Base-by-base conservation (phyloP, 2,888 invertebrate genomes). In the Strigamia crassipes region DNA sequence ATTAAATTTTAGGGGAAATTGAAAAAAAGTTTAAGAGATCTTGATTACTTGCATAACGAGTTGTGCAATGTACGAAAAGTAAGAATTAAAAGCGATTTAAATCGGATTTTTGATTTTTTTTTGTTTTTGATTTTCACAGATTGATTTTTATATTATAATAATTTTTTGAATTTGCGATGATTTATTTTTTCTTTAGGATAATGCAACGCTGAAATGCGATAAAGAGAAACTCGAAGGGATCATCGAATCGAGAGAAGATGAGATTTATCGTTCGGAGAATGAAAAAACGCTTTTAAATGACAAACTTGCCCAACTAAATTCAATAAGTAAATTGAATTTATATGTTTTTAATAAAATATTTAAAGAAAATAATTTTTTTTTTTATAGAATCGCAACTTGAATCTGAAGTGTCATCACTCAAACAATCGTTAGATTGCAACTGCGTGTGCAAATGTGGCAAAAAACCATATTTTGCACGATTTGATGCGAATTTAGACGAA, bases 261-360 rank as follows among this genome's bases (percentile, higher is more conserved):
- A 81, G 31, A 66, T 81, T 31, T 27, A 38, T 34, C 21, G n/a
- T 15, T 81, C 66, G 61, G 66, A 81, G 31, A 61, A 66, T 21
- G 81, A 81, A 61, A 66, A 2, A 27, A 10, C 9, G 27, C n/a
- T 66, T 81, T 38, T 81, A 15, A 81, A 66, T 1, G 81, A 81
- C 13, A 31, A 66, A 21, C 31, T 81, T 12, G 31, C 6, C 42
- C 38, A 81, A 66, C 23, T 81, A 10, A 73, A 27, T 4, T 73
- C 73, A 3, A 73, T n/a, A 13, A 23, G 73, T 73, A 73, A 73
- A 9, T 77, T 12, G 0, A 31, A 27, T 77, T n/a, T 0, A n/a
- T 77, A 13, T 13, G 15, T 77, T 77, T 9, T 27, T 3, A 34
- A 79, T n/a, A n/a, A n/a, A n/a, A n/a, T n/a, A n/a, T n/a, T n/a